These are phyloP conservation scores for Thalassarche chlororhynchos DNA, from an alignment of 2,113 vertebrate species.

Conservation along the genomic window DNA sequence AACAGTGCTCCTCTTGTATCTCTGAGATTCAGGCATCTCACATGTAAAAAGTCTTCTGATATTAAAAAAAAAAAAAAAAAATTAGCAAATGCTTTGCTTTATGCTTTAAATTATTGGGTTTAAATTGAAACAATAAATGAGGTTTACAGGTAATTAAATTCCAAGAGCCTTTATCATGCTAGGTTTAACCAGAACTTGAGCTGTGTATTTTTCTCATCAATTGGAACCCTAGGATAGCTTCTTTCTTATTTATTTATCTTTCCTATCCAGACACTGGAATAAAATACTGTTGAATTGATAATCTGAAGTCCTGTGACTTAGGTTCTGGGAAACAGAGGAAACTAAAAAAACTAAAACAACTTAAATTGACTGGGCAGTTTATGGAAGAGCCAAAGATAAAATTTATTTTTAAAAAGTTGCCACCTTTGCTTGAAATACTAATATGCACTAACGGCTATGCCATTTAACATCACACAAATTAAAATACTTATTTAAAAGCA, in stretches of 20 bases:
- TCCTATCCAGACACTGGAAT: not conserved
- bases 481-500: constrained; percentile 4
- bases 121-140: not conserved
- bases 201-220: not conserved
- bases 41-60: not conserved
- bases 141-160: constrained; percentile 14
- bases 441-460: not conserved
- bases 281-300: not conserved
- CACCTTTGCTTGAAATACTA: not conserved
- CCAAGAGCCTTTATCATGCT: not conserved
- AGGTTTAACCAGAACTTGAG: not conserved
- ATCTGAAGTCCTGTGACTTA: not conserved
- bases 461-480: not conserved
- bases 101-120: not conserved
- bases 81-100: not conserved
- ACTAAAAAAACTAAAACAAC: not conserved
- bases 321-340: not conserved
- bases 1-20: not conserved
- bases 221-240: not conserved
- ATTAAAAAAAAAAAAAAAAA: not conserved
- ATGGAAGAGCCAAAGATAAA: not conserved
- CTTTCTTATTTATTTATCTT: not conserved
- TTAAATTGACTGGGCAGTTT: not conserved
- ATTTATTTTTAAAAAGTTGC: not conserved
- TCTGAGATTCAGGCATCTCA: not conserved